Evolutionary conservation across 2,888 invertebrate genomes (phyloP).

Genomic region (Crepidodera aurea): DNA sequence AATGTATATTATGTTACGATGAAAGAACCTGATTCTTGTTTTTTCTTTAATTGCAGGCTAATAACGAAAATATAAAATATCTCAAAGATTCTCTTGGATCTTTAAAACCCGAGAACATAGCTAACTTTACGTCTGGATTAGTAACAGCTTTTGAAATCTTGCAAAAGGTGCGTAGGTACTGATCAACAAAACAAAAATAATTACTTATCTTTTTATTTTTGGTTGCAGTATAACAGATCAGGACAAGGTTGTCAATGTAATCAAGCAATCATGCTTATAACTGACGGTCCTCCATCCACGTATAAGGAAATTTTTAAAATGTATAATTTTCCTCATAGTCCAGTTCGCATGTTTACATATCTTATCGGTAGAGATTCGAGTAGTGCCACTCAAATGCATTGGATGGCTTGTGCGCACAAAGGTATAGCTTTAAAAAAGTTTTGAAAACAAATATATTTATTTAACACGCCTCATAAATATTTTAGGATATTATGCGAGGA

Average conservation of each 20-base stretch:
- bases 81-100: constrained; percentile 79
- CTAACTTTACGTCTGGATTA: constrained; percentile 93
- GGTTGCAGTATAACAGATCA: constrained; percentile 77
- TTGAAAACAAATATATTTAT: no score
- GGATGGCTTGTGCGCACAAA: constrained; percentile 97
- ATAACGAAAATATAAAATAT: constrained; percentile 82
- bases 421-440: constrained; percentile 67
- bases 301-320: constrained; percentile 71
- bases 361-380: constrained; percentile 93
- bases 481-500: constrained; percentile 87
- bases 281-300: constrained; percentile 85
- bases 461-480: no score
- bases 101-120: constrained; percentile 79
- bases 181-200: constrained; percentile 38
- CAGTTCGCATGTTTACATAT: constrained; percentile 96
- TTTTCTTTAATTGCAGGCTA: constrained; percentile 67
- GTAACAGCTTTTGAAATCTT: constrained; percentile 91
- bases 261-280: constrained; percentile 97
- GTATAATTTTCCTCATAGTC: constrained; percentile 93
- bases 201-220: constrained; percentile 2
- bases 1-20: no score
- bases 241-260: constrained; percentile 93
- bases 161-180: constrained; percentile 70
- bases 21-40: no score
- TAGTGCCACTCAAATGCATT: constrained; percentile 84